Evolutionary conservation across 92 coral and sea anemone species (phyloP), one percentile per base, ranked within the genome.

Genomic region (Nematostella vectensis): DNA sequence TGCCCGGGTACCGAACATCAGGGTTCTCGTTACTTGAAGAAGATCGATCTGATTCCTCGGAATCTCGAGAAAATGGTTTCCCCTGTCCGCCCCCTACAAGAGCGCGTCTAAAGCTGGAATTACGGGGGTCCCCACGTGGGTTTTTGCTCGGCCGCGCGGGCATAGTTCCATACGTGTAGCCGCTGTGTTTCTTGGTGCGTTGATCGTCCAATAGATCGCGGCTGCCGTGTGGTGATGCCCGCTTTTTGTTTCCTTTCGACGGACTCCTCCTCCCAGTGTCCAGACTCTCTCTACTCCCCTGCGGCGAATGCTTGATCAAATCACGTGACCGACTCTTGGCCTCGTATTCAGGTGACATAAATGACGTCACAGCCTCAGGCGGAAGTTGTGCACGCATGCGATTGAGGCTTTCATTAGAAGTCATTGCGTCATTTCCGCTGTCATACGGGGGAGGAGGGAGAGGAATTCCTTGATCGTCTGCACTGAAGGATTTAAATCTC

Each of bases 1-100:
- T 15, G 11, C 51, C 21, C 51, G 51, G 18, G 11, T 54, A 31
- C 27, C 69, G 70, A n/a, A 75, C 62, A 29, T 76, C 83, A 24
- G 83, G 82, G 25, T 85, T 76, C 29, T 85, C 95, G 51, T 77
- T 74, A 42, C 95, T 76, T 40, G 89, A 82, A 4, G 95, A 85
- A 38, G 95, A 79, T 15, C 69, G 49, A 55, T 79, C 87, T 24
- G 87, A 85, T 11, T 64, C 71, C 48, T 68, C 70, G 0, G 89
- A 82, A 48, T 86, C 74, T 1, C 63, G 78, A 22, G 77, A 79
- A 31, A 79, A 72, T 31, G 60, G 76, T 31, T 69, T 73, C 38
- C 70, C 78, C 45, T 33, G 37, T 19, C 53, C 67, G 19, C 72
- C 65, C 4, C 50, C 59, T 16, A 64, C 31, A n/a, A 78, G 67